A percentile compares a stretch with the other conserved stretches of the same genome.
These are phyloP conservation scores for Acanthaster planci DNA, from an alignment of 35 echinoderm and acorn worm species.

Conservation along the genomic window DNA sequence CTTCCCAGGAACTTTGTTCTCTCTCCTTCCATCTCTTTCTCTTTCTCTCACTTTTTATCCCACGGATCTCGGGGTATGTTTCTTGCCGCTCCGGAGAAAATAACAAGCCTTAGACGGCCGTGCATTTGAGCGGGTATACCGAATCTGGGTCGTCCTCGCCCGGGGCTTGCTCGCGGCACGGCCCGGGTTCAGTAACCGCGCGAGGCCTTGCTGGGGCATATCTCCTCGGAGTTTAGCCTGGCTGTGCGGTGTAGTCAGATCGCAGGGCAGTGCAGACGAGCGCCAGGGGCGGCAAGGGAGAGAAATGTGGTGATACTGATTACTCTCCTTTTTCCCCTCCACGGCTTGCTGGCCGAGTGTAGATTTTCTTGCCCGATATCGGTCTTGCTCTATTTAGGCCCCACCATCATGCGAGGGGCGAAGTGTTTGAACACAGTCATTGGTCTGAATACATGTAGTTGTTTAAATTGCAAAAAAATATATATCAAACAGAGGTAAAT, in stretches of 20 bases:
- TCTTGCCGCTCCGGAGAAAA: slow-evolving; percentile 27
- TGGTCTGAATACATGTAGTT: neutral
- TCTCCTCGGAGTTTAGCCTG: neutral
- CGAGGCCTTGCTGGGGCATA: slow-evolving; percentile 18
- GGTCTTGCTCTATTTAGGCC: slow-evolving; percentile 17
- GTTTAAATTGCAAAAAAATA: no score
- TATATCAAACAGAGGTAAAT: no score
- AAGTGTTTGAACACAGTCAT: neutral
- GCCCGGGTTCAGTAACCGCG: slow-evolving; percentile 29
- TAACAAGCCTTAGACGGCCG: slow-evolving; percentile 9
- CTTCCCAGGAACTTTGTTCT: slow-evolving; percentile 10
- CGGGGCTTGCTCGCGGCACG: neutral
- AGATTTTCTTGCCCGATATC: slow-evolving; percentile 33
- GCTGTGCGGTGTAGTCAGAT: neutral
- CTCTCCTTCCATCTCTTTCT: neutral
- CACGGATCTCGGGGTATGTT: slow-evolving; percentile 28
- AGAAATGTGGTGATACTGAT: slow-evolving; percentile 33
- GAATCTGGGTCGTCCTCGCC: slow-evolving; percentile 27
- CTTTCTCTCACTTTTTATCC: no score
- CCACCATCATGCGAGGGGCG: neutral
- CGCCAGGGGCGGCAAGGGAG: slow-evolving; percentile 11
- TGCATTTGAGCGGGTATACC: slow-evolving; percentile 23
- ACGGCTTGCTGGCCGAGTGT: neutral
- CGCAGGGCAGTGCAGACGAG: slow-evolving; percentile 18
- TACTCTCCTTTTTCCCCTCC: slow-evolving; percentile 11